phyloP scores from a whole-genome alignment of 2,113 vertebrate species.

The Cyanoderma ruficeps region DNA sequence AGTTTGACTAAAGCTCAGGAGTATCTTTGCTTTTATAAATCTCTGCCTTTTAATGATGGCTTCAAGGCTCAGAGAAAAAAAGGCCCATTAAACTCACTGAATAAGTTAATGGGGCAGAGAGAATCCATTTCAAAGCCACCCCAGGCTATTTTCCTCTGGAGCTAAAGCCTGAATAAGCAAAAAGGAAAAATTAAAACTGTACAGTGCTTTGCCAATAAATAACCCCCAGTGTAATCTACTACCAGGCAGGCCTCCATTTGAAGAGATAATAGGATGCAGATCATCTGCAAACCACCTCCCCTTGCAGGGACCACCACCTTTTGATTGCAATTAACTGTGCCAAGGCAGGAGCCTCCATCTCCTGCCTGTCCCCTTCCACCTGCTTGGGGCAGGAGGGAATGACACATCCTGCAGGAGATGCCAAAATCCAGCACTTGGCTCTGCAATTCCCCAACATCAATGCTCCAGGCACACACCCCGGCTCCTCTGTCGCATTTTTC shows the following conservation, averaged over 20 bases:
- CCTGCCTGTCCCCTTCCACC: not conserved
- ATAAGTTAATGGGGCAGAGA: slow-evolving; percentile 86
- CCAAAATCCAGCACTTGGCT: not conserved
- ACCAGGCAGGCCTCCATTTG: slow-evolving; percentile 42
- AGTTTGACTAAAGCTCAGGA: slow-evolving; percentile 80
- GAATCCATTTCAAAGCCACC: slow-evolving; percentile 81
- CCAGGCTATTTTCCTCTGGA: slow-evolving; percentile 79
- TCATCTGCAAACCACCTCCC: slow-evolving; percentile 13
- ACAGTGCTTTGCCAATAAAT: slow-evolving; percentile 72
- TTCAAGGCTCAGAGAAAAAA: slow-evolving; percentile 76
- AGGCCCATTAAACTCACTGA: slow-evolving; percentile 82
- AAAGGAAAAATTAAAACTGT: slow-evolving; percentile 78
- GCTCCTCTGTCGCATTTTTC: not conserved
- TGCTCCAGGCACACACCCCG: not conserved
- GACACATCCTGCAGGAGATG: not conserved
- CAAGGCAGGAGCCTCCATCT: not conserved
- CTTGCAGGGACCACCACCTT: slow-evolving; percentile 22
- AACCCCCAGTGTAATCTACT: slow-evolving; percentile 63
- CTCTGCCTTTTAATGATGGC: slow-evolving; percentile 81
- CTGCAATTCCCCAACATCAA: not conserved
- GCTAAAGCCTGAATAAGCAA: slow-evolving; percentile 82
- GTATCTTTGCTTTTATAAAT: slow-evolving; percentile 78
- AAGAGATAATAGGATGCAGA: slow-evolving; percentile 49
- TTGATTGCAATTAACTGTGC: not conserved
- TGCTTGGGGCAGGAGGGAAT: not conserved